Conservation (phyloP, 2,888 invertebrate genomes). For the Megamerina dolium region DNA sequence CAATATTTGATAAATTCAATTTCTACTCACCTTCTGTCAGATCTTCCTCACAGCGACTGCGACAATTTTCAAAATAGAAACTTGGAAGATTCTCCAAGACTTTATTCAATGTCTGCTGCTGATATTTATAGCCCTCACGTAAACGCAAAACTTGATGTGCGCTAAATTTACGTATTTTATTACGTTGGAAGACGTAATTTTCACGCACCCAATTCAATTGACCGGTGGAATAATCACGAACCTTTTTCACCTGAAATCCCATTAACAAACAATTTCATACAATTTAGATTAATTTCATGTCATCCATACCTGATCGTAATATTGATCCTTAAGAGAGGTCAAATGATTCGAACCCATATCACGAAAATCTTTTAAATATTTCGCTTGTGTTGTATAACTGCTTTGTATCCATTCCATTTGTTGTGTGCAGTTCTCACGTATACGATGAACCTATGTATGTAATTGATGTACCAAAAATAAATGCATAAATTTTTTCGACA, state of each 20-base stretch:
- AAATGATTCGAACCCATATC: conserved; percentile 88
- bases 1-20: conserved; percentile 1
- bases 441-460: conserved; percentile 66
- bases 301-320: conserved; percentile 74
- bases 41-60: conserved; percentile 64
- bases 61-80: conserved; percentile 88
- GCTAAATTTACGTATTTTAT: conserved; percentile 91
- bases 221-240: conserved; percentile 84
- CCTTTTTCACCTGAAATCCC: conserved; percentile 70
- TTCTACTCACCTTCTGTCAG: conserved; percentile 41
- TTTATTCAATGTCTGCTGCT: conserved; percentile 91
- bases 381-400: conserved; percentile 83
- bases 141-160: conserved; percentile 83
- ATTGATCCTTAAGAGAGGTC: conserved; percentile 81
- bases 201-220: conserved; percentile 92
- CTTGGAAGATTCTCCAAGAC: conserved; percentile 87
- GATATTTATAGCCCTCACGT: conserved; percentile 90
- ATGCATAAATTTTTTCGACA: background rate
- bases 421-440: conserved; percentile 88
- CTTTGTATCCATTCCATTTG: conserved; percentile 92
- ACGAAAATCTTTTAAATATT: conserved; percentile 78
- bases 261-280: background rate
- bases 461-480: background rate
- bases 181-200: conserved; percentile 91
- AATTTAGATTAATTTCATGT: background rate